phyloP scores from a whole-genome alignment of 2,113 vertebrate species.

The Colossoma macropomum region DNA sequence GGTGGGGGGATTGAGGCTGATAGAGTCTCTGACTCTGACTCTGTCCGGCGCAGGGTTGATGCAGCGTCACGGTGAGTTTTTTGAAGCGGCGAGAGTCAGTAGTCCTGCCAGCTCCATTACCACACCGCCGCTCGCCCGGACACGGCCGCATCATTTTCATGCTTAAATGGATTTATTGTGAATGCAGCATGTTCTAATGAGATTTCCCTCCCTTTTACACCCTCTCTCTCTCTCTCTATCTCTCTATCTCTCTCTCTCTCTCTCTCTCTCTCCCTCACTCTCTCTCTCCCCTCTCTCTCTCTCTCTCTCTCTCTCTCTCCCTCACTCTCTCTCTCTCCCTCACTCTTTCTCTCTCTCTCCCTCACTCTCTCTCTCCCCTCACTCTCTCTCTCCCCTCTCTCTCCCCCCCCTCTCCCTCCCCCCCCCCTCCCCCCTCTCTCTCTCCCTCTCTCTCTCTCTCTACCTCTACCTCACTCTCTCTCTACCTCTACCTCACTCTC shows the following conservation, averaged over 20 bases:
- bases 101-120: slow-evolving; percentile 66
- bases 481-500: no score
- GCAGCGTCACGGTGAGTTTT: slow-evolving; percentile 24
- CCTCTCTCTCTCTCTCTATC: slow-evolving; percentile 30
- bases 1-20: slow-evolving; percentile 8
- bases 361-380: slow-evolving; percentile 66
- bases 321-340: slow-evolving; percentile 20
- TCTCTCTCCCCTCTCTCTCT: slow-evolving; percentile 53
- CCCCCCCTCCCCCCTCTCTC: no score
- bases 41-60: slow-evolving; percentile 24
- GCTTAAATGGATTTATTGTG: slow-evolving; percentile 71
- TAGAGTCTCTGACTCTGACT: background rate
- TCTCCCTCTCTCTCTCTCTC: no score
- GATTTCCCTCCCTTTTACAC: slow-evolving; percentile 61
- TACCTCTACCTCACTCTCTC: no score
- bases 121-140: slow-evolving; percentile 48
- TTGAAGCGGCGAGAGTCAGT: slow-evolving; percentile 61
- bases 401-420: slow-evolving; percentile 41
- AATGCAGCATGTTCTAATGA: slow-evolving; percentile 64
- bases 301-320: slow-evolving; percentile 55
- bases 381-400: slow-evolving; percentile 47
- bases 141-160: slow-evolving; percentile 66
- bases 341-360: slow-evolving; percentile 48
- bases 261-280: slow-evolving; percentile 49
- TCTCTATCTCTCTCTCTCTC: slow-evolving; percentile 52